Conservation (phyloP, 2,888 invertebrate genomes). For the Vanessa cardui region DNA sequence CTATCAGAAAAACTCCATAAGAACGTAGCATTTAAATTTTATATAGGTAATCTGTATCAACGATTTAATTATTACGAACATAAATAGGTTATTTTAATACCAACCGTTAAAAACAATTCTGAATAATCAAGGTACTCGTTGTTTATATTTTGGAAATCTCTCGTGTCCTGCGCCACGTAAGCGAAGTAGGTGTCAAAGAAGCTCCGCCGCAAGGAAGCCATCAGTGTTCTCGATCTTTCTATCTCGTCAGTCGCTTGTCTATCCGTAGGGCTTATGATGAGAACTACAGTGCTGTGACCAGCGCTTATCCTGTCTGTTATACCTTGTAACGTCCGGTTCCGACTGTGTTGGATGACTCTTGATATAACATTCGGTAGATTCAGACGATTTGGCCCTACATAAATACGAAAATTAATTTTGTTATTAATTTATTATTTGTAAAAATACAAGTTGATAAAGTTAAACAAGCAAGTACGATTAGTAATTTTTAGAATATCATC, state of each 20-base stretch:
- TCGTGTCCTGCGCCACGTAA: constrained; percentile 72
- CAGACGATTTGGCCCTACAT: constrained; percentile 80
- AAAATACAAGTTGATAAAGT: neutral
- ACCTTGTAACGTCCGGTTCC: constrained; percentile 69
- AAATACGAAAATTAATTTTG: neutral
- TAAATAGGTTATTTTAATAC: neutral
- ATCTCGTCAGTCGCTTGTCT: constrained; percentile 71
- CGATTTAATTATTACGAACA: too few species aligned
- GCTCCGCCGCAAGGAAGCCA: constrained; percentile 68
- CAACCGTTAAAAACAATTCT: constrained; percentile 72
- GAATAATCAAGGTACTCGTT: constrained; percentile 76
- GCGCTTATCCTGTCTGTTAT: constrained; percentile 59
- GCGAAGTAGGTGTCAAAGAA: constrained; percentile 82
- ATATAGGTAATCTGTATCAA: too few species aligned
- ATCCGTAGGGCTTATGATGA: constrained; percentile 78
- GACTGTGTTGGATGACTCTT: constrained; percentile 70
- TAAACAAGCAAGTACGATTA: too few species aligned
- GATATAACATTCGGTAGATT: constrained; percentile 77
- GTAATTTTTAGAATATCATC: too few species aligned
- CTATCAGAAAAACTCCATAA: too few species aligned
- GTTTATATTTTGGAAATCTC: constrained; percentile 73
- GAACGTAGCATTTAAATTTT: too few species aligned
- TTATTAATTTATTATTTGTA: constrained; percentile 1
- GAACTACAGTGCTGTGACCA: constrained; percentile 75
- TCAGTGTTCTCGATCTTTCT: constrained; percentile 63